Evolutionary conservation across 2,797 vertebrate species (phyloP).

Genomic region (Chloroceryle inda): DNA sequence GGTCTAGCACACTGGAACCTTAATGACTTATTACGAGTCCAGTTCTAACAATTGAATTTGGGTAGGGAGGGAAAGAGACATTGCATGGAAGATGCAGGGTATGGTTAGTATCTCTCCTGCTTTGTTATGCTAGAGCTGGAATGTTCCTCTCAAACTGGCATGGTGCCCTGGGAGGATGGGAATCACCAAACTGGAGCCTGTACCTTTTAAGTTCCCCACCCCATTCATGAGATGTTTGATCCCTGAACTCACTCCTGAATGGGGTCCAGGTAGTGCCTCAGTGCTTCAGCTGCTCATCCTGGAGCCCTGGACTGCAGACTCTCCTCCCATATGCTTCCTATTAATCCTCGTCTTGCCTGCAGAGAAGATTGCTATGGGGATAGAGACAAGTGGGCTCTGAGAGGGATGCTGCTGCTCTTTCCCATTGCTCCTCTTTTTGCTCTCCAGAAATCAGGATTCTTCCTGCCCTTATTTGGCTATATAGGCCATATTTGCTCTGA

Average conservation of each 20-base stretch:
- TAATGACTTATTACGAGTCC: background rate
- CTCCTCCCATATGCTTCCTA: slow-evolving; percentile 4
- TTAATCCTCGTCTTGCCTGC: background rate
- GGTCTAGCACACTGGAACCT: background rate
- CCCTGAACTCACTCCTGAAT: slow-evolving; percentile 70
- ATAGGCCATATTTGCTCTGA: background rate
- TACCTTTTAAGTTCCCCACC: slow-evolving; percentile 25
- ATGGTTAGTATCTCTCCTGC: background rate
- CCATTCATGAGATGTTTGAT: slow-evolving; percentile 36
- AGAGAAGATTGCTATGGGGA: background rate
- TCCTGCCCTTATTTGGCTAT: background rate
- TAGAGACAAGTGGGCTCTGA: background rate
- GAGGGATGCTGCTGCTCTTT: background rate
- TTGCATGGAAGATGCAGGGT: background rate
- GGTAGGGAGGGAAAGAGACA: background rate
- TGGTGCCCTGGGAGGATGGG: slow-evolving; percentile 32
- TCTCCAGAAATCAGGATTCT: background rate
- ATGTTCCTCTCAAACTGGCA: background rate
- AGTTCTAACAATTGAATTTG: background rate
- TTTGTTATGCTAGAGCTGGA: background rate
- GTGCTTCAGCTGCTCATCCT: background rate
- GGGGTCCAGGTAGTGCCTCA: slow-evolving; percentile 45
- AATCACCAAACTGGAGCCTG: slow-evolving; percentile 7
- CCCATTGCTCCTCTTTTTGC: background rate
- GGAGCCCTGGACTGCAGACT: background rate